Conservation (phyloP, 2,888 invertebrate genomes). For the Marronus borbonicus region DNA sequence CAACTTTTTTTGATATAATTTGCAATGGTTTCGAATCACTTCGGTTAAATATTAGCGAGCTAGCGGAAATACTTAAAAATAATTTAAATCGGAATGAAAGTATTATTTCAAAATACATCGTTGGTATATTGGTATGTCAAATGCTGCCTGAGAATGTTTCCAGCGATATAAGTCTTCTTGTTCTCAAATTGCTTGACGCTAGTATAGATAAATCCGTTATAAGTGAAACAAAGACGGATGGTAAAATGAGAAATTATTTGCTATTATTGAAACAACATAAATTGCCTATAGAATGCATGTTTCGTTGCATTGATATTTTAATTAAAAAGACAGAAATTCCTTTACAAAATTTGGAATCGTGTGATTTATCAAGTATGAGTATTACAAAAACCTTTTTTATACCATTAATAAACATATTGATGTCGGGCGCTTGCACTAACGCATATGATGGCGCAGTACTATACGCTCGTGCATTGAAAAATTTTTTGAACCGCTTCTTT, state of each 20-base stretch:
- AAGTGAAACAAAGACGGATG: conserved; percentile 63
- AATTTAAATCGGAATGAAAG: conserved; percentile 54
- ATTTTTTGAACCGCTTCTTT: conserved; percentile 71
- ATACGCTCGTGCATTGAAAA: conserved; percentile 65
- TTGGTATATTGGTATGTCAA: conserved; percentile 70
- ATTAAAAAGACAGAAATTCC: conserved; percentile 71
- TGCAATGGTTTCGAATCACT: conserved; percentile 54
- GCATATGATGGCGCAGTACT: conserved; percentile 60
- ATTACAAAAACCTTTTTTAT: conserved; percentile 69
- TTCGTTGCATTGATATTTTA: conserved; percentile 73
- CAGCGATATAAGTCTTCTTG: conserved; percentile 67
- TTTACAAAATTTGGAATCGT: neutral
- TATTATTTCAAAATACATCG: conserved; percentile 61
- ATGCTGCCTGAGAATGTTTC: conserved; percentile 68
- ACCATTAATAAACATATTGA: conserved; percentile 71
- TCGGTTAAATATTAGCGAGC: conserved; percentile 50
- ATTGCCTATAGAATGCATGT: conserved; percentile 74
- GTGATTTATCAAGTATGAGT: conserved; percentile 56
- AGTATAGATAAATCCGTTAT: conserved; percentile 69
- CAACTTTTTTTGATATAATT: conserved; percentile 57
- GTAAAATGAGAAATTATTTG: conserved; percentile 67
- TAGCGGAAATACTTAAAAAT: conserved; percentile 57
- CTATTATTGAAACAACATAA: conserved; percentile 68
- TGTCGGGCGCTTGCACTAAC: conserved; percentile 71
- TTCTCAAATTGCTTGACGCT: conserved; percentile 70